Evolutionary conservation across 2,888 invertebrate genomes (phyloP).

Genomic region (Sphecodes monilicornis): DNA sequence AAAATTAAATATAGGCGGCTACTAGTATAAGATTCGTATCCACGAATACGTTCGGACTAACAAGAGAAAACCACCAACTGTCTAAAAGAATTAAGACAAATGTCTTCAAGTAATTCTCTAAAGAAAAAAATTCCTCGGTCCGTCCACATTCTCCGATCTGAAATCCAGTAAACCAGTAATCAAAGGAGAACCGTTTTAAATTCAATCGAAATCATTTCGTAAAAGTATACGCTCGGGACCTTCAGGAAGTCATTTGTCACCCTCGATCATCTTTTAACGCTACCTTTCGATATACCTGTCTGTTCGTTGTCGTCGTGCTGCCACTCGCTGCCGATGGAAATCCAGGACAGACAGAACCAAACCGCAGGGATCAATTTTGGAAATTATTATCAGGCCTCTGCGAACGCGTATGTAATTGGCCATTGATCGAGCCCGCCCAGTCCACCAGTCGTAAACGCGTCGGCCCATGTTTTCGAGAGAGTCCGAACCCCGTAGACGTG

Average conservation of each 20-base stretch:
- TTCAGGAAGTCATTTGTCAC: slow-evolving; percentile 58
- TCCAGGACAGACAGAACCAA: slow-evolving; percentile 19
- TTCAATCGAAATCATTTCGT: slow-evolving; percentile 43
- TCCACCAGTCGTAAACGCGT: slow-evolving; percentile 75
- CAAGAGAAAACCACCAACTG: neutral
- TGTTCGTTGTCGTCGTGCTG: slow-evolving; percentile 33
- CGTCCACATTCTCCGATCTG: neutral
- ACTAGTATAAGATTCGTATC: neutral
- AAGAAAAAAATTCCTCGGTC: neutral
- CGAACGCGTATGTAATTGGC: slow-evolving; percentile 77
- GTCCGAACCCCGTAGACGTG: slow-evolving; percentile 19
- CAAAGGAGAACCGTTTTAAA: slow-evolving; percentile 25
- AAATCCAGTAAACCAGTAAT: slow-evolving; percentile 16
- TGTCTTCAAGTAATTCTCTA: neutral
- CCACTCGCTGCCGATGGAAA: slow-evolving; percentile 27
- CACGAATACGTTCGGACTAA: neutral
- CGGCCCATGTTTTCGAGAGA: slow-evolving; percentile 62
- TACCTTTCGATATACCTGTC: slow-evolving; percentile 37
- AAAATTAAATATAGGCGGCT: neutral
- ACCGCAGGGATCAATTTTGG: slow-evolving; percentile 53
- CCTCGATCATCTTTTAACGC: slow-evolving; percentile 50
- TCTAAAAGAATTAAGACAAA: slow-evolving; percentile 1
- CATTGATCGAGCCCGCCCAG: slow-evolving; percentile 72
- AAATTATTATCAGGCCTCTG: slow-evolving; percentile 67
- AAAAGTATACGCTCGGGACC: slow-evolving; percentile 34